Evolutionary conservation across 2,888 invertebrate species (phyloP).

Genomic region (Cyaniris semiargus): DNA sequence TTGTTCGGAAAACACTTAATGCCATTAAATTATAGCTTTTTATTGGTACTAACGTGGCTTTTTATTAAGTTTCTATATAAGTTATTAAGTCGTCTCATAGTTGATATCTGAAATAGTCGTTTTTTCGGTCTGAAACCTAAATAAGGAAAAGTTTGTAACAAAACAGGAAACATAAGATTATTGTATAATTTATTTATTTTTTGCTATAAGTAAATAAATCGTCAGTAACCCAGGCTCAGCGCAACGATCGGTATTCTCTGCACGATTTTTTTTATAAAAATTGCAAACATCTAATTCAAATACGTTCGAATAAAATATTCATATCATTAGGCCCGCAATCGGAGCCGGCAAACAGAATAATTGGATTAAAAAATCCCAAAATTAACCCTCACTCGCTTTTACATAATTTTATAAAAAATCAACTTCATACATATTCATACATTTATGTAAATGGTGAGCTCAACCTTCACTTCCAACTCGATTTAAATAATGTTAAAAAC

Average conservation of each 20-base stretch:
- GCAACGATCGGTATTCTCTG: neutral
- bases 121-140: neutral
- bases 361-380: slow-evolving; percentile 32
- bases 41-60: neutral
- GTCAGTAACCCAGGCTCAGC: neutral
- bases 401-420: slow-evolving; percentile 41
- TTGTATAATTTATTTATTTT: neutral
- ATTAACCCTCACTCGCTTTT: slow-evolving; percentile 41
- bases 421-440: slow-evolving; percentile 38
- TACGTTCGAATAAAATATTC: slow-evolving; percentile 21
- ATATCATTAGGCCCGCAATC: slow-evolving; percentile 25
- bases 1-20: neutral
- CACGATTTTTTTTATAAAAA: slow-evolving; percentile 13
- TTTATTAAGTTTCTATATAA: neutral
- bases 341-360: slow-evolving; percentile 26
- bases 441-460: slow-evolving; percentile 42
- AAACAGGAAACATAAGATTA: too few species aligned
- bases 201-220: neutral
- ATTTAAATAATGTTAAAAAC: slow-evolving; percentile 14
- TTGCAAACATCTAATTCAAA: slow-evolving; percentile 19
- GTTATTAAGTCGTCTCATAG: too few species aligned
- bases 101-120: too few species aligned
- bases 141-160: too few species aligned
- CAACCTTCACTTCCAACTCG: slow-evolving; percentile 36
- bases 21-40: neutral